phyloP scores from a whole-genome alignment of 2,888 invertebrate genomes.

The Apoderus coryli region DNA sequence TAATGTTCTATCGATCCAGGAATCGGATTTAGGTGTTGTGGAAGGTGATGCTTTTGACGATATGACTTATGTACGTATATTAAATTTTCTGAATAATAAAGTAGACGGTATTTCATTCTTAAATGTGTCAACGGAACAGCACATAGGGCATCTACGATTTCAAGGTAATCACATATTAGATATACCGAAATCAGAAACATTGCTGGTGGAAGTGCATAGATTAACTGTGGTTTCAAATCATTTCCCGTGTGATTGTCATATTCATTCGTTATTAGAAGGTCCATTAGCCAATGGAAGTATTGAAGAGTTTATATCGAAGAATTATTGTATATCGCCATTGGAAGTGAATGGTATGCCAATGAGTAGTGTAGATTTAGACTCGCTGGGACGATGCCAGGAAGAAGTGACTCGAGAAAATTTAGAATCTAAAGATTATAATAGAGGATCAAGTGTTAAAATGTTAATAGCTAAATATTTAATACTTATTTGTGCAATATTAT shows the following conservation, averaged over 20 bases:
- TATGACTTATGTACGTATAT: constrained; percentile 50
- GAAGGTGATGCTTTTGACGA: constrained; percentile 64
- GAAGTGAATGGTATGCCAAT: constrained; percentile 68
- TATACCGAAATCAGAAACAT: constrained; percentile 50
- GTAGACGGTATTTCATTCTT: constrained; percentile 69
- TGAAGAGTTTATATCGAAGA: constrained; percentile 54
- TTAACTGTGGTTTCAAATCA: constrained; percentile 64
- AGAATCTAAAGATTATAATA: too few species aligned
- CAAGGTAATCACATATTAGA: constrained; percentile 75
- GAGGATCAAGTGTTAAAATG: too few species aligned
- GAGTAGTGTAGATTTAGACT: constrained; percentile 48
- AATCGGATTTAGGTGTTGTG: constrained; percentile 67
- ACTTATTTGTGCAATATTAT: too few species aligned
- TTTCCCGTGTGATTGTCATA: constrained; percentile 77
- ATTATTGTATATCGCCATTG: constrained; percentile 75
- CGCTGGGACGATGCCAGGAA: constrained; percentile 53
- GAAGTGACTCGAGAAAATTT: constrained; percentile 51
- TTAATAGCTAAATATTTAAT: too few species aligned
- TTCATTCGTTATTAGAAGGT: constrained; percentile 60
- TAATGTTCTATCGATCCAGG: constrained; percentile 60
- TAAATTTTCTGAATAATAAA: constrained; percentile 73
- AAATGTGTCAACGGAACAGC: constrained; percentile 53
- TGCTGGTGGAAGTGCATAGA: constrained; percentile 56
- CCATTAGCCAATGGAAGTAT: constrained; percentile 55
- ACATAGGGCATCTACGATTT: constrained; percentile 54